phyloP scores from a whole-genome alignment of 1,140 invertebrate species.

The Rhagoletis pomonella region DNA sequence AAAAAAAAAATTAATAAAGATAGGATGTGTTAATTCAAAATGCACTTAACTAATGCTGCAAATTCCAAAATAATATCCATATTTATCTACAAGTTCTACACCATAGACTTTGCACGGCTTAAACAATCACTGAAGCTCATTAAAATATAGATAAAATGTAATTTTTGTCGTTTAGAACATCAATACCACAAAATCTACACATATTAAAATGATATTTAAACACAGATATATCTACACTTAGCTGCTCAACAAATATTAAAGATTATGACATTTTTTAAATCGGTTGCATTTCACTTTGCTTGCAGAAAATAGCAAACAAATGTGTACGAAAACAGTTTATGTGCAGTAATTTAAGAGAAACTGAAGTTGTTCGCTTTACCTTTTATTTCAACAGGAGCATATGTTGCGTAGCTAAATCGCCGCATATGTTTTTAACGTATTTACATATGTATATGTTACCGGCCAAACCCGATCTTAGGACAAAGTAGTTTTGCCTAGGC shows the following conservation, averaged over 20 bases:
- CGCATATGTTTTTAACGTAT: too few species aligned
- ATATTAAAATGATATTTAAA: conserved; percentile 15
- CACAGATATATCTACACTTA: background rate
- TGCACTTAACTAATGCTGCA: conserved; percentile 6
- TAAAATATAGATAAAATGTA: conserved; percentile 18
- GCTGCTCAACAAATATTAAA: conserved; percentile 29
- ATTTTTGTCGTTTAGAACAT: conserved; percentile 32
- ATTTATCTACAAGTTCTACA: conserved; percentile 49
- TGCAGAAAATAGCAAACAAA: background rate
- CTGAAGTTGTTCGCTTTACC: background rate
- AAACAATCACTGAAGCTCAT: conserved; percentile 15
- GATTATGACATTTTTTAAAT: background rate
- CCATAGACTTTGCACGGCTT: conserved; percentile 45
- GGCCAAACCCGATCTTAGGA: too few species aligned
- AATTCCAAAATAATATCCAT: conserved; percentile 29
- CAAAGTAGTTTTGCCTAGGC: too few species aligned
- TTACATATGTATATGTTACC: too few species aligned
- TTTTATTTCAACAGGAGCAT: background rate
- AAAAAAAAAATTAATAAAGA: background rate
- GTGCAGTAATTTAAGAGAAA: background rate
- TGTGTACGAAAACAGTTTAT: background rate
- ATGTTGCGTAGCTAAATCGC: too few species aligned
- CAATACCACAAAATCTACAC: conserved; percentile 29
- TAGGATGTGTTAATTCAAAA: background rate
- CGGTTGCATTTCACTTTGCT: background rate